These are phyloP conservation scores for Bombus impatiens DNA, from an alignment of 1,140 invertebrate species.

Conservation along the genomic window DNA sequence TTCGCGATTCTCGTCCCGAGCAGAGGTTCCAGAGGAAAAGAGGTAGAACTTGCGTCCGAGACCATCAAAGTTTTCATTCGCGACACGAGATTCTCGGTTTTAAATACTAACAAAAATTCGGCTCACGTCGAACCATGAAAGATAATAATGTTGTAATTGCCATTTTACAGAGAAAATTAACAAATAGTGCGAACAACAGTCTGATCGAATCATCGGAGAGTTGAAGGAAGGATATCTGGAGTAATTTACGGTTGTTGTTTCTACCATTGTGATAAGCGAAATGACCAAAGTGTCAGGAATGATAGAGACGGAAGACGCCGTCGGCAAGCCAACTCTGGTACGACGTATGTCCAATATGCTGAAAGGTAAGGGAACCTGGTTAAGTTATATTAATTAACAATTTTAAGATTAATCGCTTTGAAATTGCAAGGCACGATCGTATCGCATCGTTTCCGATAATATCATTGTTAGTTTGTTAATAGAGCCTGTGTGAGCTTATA, in stretches of 20 bases:
- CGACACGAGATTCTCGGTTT: background rate
- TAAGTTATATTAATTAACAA: background rate
- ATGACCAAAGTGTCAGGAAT: conserved; percentile 51
- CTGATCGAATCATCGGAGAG: background rate
- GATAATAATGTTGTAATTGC: background rate
- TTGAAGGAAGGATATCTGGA: too few species aligned
- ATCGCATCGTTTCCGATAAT: too few species aligned
- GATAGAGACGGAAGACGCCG: conserved; percentile 57
- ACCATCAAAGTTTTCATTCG: background rate
- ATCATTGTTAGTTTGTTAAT: too few species aligned
- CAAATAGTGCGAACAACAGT: background rate
- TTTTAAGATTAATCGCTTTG: too few species aligned
- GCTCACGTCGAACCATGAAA: background rate
- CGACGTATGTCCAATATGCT: conserved; percentile 77
- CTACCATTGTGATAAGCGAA: background rate
- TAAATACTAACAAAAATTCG: background rate
- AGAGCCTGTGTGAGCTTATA: background rate
- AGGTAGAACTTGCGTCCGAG: background rate
- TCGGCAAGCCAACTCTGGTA: conserved; percentile 73
- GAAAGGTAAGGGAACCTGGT: conserved; percentile 70
- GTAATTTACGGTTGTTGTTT: background rate
- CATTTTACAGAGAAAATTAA: background rate
- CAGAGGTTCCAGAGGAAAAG: conserved; percentile 12
- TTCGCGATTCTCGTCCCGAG: conserved; percentile 42
- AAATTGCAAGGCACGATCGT: too few species aligned